Percentiles rank a stretch among this genome's conserved stretches.
These are phyloP conservation scores for Nebria ingens DNA, from an alignment of 1,140 invertebrate genomes.

Conservation along the genomic window DNA sequence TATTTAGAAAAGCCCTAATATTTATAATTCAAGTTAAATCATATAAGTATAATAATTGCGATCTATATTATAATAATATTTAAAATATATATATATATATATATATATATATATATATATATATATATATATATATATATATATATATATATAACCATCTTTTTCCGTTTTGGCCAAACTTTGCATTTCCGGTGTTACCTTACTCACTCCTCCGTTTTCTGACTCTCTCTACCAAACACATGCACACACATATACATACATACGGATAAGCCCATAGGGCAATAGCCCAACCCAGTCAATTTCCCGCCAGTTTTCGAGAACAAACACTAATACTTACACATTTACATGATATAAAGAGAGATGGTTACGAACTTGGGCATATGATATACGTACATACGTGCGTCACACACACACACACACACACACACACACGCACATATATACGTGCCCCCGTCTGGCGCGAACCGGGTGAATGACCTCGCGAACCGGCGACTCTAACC, in stretches of 20 bases:
- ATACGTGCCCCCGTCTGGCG: conserved; percentile 2
- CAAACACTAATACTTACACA: not conserved
- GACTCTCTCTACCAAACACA: not conserved
- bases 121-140: too few species aligned
- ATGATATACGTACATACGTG: not conserved
- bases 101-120: too few species aligned
- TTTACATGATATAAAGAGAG: not conserved
- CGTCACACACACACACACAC: not conserved
- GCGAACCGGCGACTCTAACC: conserved; percentile 3
- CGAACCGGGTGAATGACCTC: conserved; percentile 3
- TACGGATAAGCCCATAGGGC: not conserved
- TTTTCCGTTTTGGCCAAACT: not conserved
- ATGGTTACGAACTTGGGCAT: not conserved
- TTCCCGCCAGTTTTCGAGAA: conserved; percentile 1
- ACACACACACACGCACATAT: not conserved
- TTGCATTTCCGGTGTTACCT: not conserved
- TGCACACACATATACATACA: too few species aligned
- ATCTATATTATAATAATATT: too few species aligned
- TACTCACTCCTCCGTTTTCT: not conserved
- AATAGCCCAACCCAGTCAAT: not conserved
- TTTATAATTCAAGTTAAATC: too few species aligned
- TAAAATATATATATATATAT: too few species aligned
- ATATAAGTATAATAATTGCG: too few species aligned
- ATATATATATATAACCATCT: not conserved
- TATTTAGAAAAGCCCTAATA: too few species aligned